Percentiles rank a stretch among this genome's conserved stretches.
phyloP scores from a whole-genome alignment of 2,113 vertebrate species.

The Cyphomyrus plagiostoma region DNA sequence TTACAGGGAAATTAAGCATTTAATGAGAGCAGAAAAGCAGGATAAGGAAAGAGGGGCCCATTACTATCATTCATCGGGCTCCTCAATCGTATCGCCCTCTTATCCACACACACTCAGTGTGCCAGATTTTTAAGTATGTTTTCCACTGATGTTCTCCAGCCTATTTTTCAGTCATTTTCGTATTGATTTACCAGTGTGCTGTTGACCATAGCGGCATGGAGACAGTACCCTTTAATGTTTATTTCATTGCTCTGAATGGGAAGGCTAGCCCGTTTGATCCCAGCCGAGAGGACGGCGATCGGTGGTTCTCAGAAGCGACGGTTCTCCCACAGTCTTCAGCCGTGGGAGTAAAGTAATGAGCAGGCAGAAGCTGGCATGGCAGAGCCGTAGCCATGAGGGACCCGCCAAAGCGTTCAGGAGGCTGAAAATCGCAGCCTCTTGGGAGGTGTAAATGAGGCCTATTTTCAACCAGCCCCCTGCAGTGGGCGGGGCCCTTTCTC shows the following conservation, averaged over 20 bases:
- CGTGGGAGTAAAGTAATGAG: not conserved
- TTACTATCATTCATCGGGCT: not conserved
- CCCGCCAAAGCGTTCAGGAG: not conserved
- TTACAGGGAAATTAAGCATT: conserved; percentile 16
- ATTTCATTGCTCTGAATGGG: not conserved
- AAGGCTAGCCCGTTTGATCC: not conserved
- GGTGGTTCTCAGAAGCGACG: not conserved
- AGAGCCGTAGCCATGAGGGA: not conserved
- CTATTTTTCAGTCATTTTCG: not conserved
- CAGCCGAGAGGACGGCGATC: not conserved
- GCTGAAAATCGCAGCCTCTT: not conserved
- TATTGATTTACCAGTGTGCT: not conserved
- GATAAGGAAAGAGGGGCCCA: not conserved
- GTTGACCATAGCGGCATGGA: not conserved
- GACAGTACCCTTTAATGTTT: not conserved
- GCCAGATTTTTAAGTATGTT: not conserved
- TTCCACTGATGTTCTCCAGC: too few relatives aligned
- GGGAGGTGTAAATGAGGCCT: conserved; percentile 6
- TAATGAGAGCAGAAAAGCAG: not conserved
- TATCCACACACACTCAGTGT: not conserved
- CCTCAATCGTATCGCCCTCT: not conserved
- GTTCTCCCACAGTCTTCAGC: not conserved
- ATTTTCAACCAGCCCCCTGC: not conserved
- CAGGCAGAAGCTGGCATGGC: not conserved
- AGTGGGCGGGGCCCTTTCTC: not conserved